Base-by-base conservation (phyloP, 2,888 invertebrate genomes). In the Andrena marginata region DNA sequence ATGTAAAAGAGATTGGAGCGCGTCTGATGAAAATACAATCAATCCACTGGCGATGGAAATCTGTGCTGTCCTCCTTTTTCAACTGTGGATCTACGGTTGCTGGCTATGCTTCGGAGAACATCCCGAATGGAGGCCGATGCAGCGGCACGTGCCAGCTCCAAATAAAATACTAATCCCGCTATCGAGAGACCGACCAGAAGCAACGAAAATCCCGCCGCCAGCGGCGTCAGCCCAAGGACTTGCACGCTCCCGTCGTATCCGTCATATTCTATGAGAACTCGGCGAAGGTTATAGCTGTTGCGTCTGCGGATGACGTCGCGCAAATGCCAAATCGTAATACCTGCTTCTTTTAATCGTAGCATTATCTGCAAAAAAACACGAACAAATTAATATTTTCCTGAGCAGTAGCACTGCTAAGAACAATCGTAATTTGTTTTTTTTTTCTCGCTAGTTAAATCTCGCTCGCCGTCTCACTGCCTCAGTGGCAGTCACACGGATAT, bases 121-220 rank as follows among this genome's bases (percentile, higher is more conserved):
- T 72, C 49, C 6, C 59, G 51, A 8, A 84, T 70, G 0, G 74
- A 29, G 20, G 33, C 48, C 2, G 80, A 35, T n/a, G 23, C 29
- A 5, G 71, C 60, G 3, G 70, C 65, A 1, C 48, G 84, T 78
- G 72, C 86, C 0, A 92, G 23, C 69, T 93, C 93, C 13, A 89
- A 65, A 26, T 86, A 90, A 78, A 93, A 93, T 0, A 91, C 78
- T 0, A 91, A 7, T 2, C 77, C 85, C 1, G 93, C 89, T 6
- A 90, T 49, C 2, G 87, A 23, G 1, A 89, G 75, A 0, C 93
- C 93, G 10, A 89, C 42, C 0, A 90, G 62, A 2, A 93, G 84
- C 51, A 91, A 31, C 0, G 83, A 78, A 49, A 93, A 93, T 16
- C 90, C 93, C 7, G 91, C 92, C 0, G 90, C 91, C n/a, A 93